A percentile compares a stretch with the other conserved stretches of the same genome.
phyloP scores from a whole-genome alignment of 1,140 invertebrate species.

The Drosophila kepulauana region DNA sequence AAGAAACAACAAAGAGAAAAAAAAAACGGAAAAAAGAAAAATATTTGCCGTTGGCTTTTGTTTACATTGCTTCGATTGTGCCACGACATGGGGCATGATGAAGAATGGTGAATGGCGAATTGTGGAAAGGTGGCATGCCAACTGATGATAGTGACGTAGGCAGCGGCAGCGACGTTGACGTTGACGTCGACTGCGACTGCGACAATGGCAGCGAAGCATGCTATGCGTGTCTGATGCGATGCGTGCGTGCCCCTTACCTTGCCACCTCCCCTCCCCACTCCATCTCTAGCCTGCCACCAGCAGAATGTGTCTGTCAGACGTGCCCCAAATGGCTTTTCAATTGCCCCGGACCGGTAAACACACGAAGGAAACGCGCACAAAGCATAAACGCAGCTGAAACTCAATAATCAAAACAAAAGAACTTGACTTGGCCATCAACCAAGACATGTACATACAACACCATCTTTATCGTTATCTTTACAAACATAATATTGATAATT shows the following conservation, averaged over 20 bases:
- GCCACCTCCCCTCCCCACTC: not conserved
- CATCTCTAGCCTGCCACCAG: not conserved
- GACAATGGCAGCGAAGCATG: constrained; percentile 43
- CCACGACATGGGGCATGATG: constrained; percentile 32
- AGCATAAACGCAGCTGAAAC: constrained; percentile 73
- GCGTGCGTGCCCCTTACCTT: constrained; percentile 54
- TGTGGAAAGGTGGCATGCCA: constrained; percentile 44
- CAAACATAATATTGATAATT: not conserved
- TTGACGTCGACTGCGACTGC: constrained; percentile 19
- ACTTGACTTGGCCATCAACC: constrained; percentile 28
- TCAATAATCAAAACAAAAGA: constrained; percentile 79
- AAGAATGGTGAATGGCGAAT: constrained; percentile 30
- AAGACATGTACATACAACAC: constrained; percentile 17
- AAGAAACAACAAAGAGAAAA: constrained; percentile 52
- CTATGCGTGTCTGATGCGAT: constrained; percentile 66
- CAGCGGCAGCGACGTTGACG: constrained; percentile 21
- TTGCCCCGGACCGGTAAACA: constrained; percentile 68
- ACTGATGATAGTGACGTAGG: constrained; percentile 44
- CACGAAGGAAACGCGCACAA: constrained; percentile 63
- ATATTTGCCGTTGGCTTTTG: constrained; percentile 74
- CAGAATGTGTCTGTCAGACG: constrained; percentile 28
- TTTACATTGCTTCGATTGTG: constrained; percentile 79
- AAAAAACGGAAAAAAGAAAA: constrained; percentile 24
- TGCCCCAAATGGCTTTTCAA: constrained; percentile 77
- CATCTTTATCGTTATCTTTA: too few relatives aligned